A percentile compares a stretch with the other conserved stretches of the same genome.
Conservation (phyloP, 2,888 invertebrate species). For the Acanthacorydalis orientalis region DNA sequence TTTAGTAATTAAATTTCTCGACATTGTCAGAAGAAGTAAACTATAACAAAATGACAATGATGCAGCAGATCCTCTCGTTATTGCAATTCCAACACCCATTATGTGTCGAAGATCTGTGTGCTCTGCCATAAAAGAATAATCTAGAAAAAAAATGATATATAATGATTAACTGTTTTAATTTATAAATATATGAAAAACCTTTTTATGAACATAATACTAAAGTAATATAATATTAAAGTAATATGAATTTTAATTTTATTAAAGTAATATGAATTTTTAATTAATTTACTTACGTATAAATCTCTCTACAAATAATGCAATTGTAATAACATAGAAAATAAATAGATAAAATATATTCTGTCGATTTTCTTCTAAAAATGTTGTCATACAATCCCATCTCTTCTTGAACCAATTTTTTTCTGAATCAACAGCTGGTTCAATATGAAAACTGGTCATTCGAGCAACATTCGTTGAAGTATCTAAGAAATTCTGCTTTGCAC, state of each 20-base stretch:
- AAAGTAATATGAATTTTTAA: neutral
- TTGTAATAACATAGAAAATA: constrained; percentile 86
- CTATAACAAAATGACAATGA: constrained; percentile 90
- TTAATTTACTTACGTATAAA: constrained; percentile 65
- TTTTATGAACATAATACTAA: neutral
- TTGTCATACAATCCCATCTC: constrained; percentile 75
- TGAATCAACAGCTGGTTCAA: constrained; percentile 62
- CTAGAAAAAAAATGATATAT: constrained; percentile 27
- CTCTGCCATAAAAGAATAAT: constrained; percentile 93
- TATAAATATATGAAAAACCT: neutral
- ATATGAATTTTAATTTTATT: neutral
- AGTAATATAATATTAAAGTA: neutral
- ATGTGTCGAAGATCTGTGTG: constrained; percentile 89
- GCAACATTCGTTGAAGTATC: constrained; percentile 91
- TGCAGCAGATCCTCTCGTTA: constrained; percentile 86
- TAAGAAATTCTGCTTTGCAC: constrained; percentile 86
- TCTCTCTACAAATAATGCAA: constrained; percentile 83
- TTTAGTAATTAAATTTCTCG: constrained; percentile 78
- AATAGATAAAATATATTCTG: constrained; percentile 93
- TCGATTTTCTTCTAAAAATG: constrained; percentile 87
- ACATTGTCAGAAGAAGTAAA: constrained; percentile 81
- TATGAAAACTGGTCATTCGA: constrained; percentile 86
- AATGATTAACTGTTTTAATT: neutral
- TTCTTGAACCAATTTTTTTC: constrained; percentile 50
- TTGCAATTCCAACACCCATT: constrained; percentile 94